Conservation (phyloP, 2,888 invertebrate genomes). For the Xestia xanthographa region DNA sequence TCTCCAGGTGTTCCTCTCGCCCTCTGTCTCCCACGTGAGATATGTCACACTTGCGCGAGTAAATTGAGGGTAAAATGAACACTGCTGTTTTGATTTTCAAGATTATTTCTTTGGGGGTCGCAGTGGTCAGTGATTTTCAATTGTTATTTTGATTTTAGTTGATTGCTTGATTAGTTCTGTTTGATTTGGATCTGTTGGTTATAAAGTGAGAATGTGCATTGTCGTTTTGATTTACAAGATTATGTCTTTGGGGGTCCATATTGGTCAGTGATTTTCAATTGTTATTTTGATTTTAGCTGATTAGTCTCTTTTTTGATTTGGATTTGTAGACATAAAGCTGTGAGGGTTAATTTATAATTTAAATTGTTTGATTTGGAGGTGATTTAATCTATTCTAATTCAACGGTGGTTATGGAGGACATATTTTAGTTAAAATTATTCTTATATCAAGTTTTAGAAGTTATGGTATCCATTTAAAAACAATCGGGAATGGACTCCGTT, state of each 20-base stretch:
- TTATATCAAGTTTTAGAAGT: neutral
- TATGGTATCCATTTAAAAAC: too few species aligned
- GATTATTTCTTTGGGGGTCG: slow-evolving; percentile 52
- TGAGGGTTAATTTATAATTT: slow-evolving; percentile 18
- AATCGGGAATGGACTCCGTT: too few species aligned
- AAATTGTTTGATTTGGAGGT: slow-evolving; percentile 22
- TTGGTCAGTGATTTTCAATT: slow-evolving; percentile 61
- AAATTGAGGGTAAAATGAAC: slow-evolving; percentile 75
- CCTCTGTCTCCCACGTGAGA: slow-evolving; percentile 67
- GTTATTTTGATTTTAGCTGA: slow-evolving; percentile 54
- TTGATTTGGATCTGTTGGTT: slow-evolving; percentile 43
- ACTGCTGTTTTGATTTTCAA: slow-evolving; percentile 68
- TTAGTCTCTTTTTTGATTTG: slow-evolving; percentile 40
- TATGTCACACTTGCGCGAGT: slow-evolving; percentile 67
- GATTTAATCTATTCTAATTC: neutral
- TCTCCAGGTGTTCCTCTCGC: slow-evolving; percentile 70
- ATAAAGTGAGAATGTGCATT: neutral
- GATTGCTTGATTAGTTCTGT: slow-evolving; percentile 28
- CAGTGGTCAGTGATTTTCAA: slow-evolving; percentile 60
- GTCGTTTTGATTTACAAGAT: neutral
- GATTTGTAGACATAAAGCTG: slow-evolving; percentile 34
- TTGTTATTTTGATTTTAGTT: slow-evolving; percentile 57
- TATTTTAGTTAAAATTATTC: neutral
- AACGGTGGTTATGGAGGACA: neutral
- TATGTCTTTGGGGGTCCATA: slow-evolving; percentile 23